Evolutionary conservation across 92 coral and sea anemone genomes (phyloP), one percentile per base, ranked within the genome.

Genomic region (Porites lobata): DNA sequence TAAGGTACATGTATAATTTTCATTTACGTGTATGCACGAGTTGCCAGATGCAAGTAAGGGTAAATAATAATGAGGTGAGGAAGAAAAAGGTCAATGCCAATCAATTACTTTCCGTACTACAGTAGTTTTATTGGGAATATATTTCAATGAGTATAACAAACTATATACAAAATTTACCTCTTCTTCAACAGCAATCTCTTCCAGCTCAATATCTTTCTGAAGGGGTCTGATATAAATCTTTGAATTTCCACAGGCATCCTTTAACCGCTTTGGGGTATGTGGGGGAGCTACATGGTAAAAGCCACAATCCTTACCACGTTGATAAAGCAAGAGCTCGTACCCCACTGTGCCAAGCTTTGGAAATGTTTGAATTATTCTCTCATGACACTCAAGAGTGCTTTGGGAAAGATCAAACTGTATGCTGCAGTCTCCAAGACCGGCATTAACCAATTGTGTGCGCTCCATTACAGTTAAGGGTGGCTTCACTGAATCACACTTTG

Each of bases 221-320:
- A n/a, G n/a, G n/a, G n/a, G n/a, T n/a, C n/a, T n/a, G n/a, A n/a
- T n/a, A n/a, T n/a, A n/a, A n/a, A n/a, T n/a, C n/a, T n/a, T n/a
- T n/a, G n/a, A n/a, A n/a, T n/a, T n/a, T 52, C 94, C 80, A 52
- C 83, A 77, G 52, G 85, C 47, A 65, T 91, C 91, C 81, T 91
- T 86, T 14, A 91, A 6, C 38, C 88, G 24, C 29, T 62, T 70
- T 17, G 91, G 85, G 52, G 86, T 65, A 81, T 86, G 81, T 50
- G n/a, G 91, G 58, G 91, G 91, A 72, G 72, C 66, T n/a, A 86
- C 66, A 43, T 73, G 53, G 65, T 86, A 88, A 61, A 91, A 86
- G 17, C 91, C 94, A 79, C 85, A 1, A 17, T 65, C 70, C 22
- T 17, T 19, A 50, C 85, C 85, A 64, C 93, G 62, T 65, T 90